A percentile compares a stretch with the other conserved stretches of the same genome.
Conservation (phyloP, 2,113 vertebrate genomes). For the Salvelinus fontinalis region DNA sequence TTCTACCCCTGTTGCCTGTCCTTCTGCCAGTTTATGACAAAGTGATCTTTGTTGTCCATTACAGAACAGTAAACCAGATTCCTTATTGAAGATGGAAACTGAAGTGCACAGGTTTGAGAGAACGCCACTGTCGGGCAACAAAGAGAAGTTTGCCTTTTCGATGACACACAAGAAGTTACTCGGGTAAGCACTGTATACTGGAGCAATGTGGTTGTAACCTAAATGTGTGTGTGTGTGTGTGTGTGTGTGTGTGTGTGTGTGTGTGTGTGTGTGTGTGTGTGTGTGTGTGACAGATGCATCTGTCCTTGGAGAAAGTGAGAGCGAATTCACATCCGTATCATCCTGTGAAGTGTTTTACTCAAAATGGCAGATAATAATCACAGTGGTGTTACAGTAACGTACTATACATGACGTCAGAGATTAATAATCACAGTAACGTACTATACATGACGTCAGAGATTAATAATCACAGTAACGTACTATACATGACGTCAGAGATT, state of each 20-base stretch:
- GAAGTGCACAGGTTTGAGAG: conserved; percentile 93
- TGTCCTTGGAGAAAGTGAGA: background rate
- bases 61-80: conserved; percentile 98
- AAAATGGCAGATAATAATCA: too few species aligned
- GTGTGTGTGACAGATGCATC: background rate
- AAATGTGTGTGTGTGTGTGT: background rate
- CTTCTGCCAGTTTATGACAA: too few species aligned
- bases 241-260: conserved; percentile 9
- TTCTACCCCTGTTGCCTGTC: too few species aligned
- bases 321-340: too few species aligned
- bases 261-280: conserved; percentile 1
- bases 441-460: too few species aligned
- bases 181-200: conserved; percentile 74
- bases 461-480: too few species aligned
- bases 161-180: conserved; percentile 91
- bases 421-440: too few species aligned
- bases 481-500: too few species aligned
- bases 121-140: conserved; percentile 83
- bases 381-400: too few species aligned
- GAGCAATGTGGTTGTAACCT: too few species aligned
- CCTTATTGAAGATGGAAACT: conserved; percentile 92
- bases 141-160: conserved; percentile 93
- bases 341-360: too few species aligned
- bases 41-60: conserved; percentile 39
- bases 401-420: too few species aligned